Evolutionary conservation across 2,113 vertebrate genomes (phyloP).

Genomic region (Mesitornis unicolor): DNA sequence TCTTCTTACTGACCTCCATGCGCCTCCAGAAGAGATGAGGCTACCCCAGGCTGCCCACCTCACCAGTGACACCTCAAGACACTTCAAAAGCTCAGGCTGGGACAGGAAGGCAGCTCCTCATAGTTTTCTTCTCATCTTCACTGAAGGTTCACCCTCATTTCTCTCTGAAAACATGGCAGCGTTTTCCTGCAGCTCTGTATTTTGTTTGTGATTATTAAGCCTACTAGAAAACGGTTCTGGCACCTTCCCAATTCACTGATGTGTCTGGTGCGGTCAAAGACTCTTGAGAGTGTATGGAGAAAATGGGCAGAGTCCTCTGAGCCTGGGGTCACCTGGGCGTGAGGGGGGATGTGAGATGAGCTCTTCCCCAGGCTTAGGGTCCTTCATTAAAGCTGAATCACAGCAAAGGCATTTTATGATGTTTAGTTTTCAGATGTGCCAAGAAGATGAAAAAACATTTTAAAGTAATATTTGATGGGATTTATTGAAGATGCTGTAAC

Average conservation of each 20-base stretch:
- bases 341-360: background rate
- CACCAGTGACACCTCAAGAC: too few relatives aligned
- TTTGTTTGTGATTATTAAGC: background rate
- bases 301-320: background rate
- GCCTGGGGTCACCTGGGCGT: background rate
- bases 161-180: background rate
- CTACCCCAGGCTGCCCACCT: background rate
- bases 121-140: background rate
- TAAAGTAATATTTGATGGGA: background rate
- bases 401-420: background rate
- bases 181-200: background rate
- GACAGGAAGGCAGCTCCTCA: background rate
- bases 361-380: background rate
- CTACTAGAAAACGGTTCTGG: background rate
- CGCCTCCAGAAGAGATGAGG: background rate
- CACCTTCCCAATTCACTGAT: background rate
- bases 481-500: background rate
- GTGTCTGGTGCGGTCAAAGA: background rate
- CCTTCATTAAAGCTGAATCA: background rate
- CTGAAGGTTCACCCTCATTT: background rate
- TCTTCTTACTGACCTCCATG: background rate
- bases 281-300: background rate
- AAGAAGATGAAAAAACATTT: background rate
- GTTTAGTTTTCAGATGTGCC: background rate
- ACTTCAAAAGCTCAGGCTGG: background rate